These are phyloP conservation scores for Prionchulus punctatus DNA, from an alignment of 2,888 invertebrate species.

Conservation along the genomic window DNA sequence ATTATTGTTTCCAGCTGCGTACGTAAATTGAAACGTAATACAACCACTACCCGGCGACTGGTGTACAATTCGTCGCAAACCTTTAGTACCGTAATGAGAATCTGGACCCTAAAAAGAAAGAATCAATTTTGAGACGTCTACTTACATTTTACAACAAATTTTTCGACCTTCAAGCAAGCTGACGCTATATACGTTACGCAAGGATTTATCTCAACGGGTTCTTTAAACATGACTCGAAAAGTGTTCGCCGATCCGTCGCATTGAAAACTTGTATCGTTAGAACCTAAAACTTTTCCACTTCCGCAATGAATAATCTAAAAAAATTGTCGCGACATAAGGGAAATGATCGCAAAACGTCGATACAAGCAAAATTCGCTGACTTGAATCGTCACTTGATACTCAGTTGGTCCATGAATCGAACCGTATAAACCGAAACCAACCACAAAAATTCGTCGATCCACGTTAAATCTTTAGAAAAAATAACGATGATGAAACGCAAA, in stretches of 20 bases:
- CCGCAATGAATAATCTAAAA: slow-evolving; percentile 52
- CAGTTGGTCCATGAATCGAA: slow-evolving; percentile 55
- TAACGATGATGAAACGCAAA: background rate
- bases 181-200: slow-evolving; percentile 63
- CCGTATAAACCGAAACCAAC: slow-evolving; percentile 70
- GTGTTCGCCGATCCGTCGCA: slow-evolving; percentile 62
- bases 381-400: slow-evolving; percentile 58
- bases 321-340: background rate
- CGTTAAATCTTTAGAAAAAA: slow-evolving; percentile 47
- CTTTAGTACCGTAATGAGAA: slow-evolving; percentile 67
- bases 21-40: slow-evolving; percentile 63
- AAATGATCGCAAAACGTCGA: background rate
- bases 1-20: slow-evolving; percentile 68
- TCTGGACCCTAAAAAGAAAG: slow-evolving; percentile 52
- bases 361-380: slow-evolving; percentile 15
- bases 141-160: too few species aligned
- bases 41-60: slow-evolving; percentile 57
- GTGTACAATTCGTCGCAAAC: slow-evolving; percentile 54
- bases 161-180: slow-evolving; percentile 60
- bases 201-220: slow-evolving; percentile 61
- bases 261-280: slow-evolving; percentile 56
- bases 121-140: too few species aligned
- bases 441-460: slow-evolving; percentile 60
- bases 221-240: slow-evolving; percentile 63
- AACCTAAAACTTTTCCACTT: slow-evolving; percentile 53